Conservation (phyloP, 2,888 invertebrate species). For the Aelia acuminata region DNA sequence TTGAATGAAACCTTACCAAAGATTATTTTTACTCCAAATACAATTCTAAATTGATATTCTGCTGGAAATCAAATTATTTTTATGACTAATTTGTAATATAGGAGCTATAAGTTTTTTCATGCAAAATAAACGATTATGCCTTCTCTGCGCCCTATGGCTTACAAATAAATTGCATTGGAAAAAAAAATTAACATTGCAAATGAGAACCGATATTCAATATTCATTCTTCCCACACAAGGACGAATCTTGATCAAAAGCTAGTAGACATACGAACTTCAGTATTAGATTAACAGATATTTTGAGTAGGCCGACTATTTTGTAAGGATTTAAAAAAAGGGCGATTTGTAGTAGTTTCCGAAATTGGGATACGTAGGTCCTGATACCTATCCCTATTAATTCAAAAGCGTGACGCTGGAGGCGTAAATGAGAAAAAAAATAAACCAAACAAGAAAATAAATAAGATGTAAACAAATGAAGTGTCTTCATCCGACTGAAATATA, state of each 20-base stretch:
- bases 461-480: not conserved
- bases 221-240: not conserved
- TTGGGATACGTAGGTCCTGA: not conserved
- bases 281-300: not conserved
- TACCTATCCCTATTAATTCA: not conserved
- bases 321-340: not conserved
- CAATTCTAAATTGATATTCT: too few relatives aligned
- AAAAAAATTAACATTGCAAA: not conserved
- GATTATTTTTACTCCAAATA: too few relatives aligned
- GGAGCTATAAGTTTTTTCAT: too few relatives aligned
- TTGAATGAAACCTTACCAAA: too few relatives aligned
- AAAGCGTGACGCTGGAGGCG: not conserved
- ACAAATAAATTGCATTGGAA: too few relatives aligned
- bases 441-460: not conserved
- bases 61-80: too few relatives aligned
- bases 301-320: not conserved
- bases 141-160: too few relatives aligned
- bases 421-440: not conserved
- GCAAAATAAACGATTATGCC: too few relatives aligned
- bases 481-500: not conserved
- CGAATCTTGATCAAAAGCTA: not conserved
- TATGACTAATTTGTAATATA: too few relatives aligned
- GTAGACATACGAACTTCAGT: not conserved
- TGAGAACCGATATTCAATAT: not conserved
- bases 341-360: not conserved